Percentiles rank a stretch among this genome's conserved stretches.
Conservation (phyloP, 2,888 invertebrate genomes). For the Pristionchus fissidentatus region DNA sequence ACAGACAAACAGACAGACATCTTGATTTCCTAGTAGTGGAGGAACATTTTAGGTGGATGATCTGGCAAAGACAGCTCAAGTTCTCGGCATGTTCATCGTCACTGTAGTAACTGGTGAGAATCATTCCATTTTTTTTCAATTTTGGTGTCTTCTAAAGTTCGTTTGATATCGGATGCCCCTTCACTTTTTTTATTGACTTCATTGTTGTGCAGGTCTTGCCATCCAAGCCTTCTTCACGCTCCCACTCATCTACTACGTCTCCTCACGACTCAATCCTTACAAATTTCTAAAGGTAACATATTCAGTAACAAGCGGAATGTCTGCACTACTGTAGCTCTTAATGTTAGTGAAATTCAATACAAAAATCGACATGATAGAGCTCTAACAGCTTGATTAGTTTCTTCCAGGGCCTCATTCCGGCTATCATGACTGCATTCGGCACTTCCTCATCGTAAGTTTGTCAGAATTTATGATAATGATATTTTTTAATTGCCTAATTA, state of each 20-base stretch:
- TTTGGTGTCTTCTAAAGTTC: background rate
- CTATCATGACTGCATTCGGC: constrained; percentile 81
- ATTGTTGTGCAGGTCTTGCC: constrained; percentile 79
- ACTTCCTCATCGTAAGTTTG: constrained; percentile 81
- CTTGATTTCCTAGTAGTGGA: too few species aligned
- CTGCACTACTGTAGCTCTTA: too few species aligned
- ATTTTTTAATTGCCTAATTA: background rate
- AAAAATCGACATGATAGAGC: too few species aligned
- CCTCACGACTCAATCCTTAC: constrained; percentile 76
- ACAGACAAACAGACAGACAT: too few species aligned
- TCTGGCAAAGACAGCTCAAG: constrained; percentile 79
- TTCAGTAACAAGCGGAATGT: too few species aligned
- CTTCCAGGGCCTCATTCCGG: constrained; percentile 80
- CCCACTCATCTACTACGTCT: constrained; percentile 80
- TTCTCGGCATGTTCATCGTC: constrained; percentile 82
- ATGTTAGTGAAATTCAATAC: too few species aligned
- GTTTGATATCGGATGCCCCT: background rate
- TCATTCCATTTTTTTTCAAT: background rate
- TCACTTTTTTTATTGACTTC: background rate
- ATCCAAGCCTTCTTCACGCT: constrained; percentile 81
- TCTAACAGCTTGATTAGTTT: background rate
- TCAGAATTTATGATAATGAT: too few species aligned
- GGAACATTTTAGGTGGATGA: constrained; percentile 37
- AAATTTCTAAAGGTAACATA: constrained; percentile 53
- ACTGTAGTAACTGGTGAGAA: constrained; percentile 77